Conservation (phyloP, 2,888 invertebrate species). For the Synergus itoensis region DNA sequence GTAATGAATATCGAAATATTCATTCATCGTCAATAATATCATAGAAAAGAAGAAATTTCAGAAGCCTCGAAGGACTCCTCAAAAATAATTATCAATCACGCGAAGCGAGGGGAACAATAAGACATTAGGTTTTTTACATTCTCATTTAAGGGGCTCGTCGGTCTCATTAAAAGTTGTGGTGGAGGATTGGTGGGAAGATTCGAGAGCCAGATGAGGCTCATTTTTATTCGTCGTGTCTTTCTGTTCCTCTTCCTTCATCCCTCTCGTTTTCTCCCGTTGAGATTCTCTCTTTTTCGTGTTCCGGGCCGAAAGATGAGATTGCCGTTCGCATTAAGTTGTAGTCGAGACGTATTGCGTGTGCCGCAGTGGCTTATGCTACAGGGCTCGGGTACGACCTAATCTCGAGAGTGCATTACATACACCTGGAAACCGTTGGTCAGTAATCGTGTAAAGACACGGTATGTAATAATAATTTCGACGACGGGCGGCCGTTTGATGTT, state of each 20-base stretch:
- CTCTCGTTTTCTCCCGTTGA: background rate
- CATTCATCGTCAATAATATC: too few species aligned
- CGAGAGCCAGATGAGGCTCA: conserved; percentile 60
- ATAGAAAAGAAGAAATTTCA: background rate
- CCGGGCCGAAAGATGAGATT: conserved; percentile 15
- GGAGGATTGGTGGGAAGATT: conserved; percentile 45
- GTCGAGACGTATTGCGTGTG: conserved; percentile 45
- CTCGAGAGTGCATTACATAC: background rate
- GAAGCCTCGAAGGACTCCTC: background rate
- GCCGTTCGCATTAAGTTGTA: conserved; percentile 52
- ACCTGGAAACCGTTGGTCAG: conserved; percentile 29
- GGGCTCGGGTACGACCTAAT: conserved; percentile 43
- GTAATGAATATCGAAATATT: too few species aligned
- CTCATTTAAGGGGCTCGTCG: conserved; percentile 41
- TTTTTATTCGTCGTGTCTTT: conserved; percentile 55
- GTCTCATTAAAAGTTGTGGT: conserved; percentile 47
- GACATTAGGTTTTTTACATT: background rate
- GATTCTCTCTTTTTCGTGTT: background rate
- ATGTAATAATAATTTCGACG: conserved; percentile 62
- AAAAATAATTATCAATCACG: background rate
- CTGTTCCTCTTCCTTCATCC: background rate
- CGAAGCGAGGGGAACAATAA: background rate
- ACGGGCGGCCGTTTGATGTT: conserved; percentile 65
- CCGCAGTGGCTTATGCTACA: conserved; percentile 41
- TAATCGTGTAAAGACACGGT: conserved; percentile 56